These are phyloP conservation scores for Pantherophis guttatus DNA, from an alignment of 2,113 vertebrate genomes.

Conservation along the genomic window DNA sequence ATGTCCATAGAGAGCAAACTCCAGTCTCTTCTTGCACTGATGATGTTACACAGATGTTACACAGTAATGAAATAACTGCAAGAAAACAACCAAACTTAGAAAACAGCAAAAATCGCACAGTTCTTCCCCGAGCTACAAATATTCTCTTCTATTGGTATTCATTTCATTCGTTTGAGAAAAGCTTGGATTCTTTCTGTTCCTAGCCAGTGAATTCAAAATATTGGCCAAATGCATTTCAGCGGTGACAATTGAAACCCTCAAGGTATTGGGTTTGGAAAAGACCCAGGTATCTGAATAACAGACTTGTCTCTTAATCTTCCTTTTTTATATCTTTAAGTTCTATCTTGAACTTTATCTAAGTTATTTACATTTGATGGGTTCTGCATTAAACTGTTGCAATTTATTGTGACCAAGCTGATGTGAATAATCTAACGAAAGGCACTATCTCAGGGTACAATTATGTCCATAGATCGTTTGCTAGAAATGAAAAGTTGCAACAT, in stretches of 20 bases:
- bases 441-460: not conserved
- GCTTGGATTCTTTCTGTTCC: not conserved
- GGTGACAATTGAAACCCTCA: not conserved
- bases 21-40: not conserved
- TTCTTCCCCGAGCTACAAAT: not conserved
- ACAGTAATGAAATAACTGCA: not conserved
- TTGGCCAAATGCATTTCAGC: not conserved
- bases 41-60: not conserved
- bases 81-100: not conserved
- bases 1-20: not conserved
- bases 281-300: not conserved
- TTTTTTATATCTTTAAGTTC: not conserved
- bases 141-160: not conserved
- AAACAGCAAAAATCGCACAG: not conserved
- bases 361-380: not conserved
- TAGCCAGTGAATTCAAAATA: not conserved
- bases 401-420: not conserved
- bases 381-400: not conserved
- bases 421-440: not conserved
- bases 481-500: constrained; percentile 21
- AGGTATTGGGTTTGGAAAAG: rapidly evolving
- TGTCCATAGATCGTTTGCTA: not conserved
- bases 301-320: rapidly evolving
- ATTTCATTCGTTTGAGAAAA: not conserved
- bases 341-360: rapidly evolving